Evolutionary conservation across 1,140 invertebrate species (phyloP), one percentile per base, ranked within the genome.

Genomic region (Hypothenemus hampei): DNA sequence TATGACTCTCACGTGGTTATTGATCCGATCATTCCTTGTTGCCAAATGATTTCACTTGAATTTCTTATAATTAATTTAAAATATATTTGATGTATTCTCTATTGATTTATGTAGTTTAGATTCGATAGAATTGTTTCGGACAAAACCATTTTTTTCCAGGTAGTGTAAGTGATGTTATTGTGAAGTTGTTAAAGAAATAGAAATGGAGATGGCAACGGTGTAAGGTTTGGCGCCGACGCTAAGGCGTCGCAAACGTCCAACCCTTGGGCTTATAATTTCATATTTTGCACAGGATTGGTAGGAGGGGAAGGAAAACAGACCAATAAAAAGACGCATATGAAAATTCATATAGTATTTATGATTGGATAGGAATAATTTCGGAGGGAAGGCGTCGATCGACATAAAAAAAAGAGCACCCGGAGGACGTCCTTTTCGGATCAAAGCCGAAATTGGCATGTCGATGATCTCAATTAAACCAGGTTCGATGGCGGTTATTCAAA

Each of bases 1-100:
- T 67, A 67, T 67, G 62, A 63, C 60, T 35, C 59, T 62, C 65
- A 65, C 65, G 65, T 65, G 65, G 60, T 48, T 64, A 69, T 69
- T 63, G 65, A 67, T 68, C 65, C 49, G n/a, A n/a, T n/a, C 58
- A 61, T 13, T 10, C 46, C 22, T 16, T 26, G 59, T 26, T 37
- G 56, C 40, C 57, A 37, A 11, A 23, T 39, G 10, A 13, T 13
- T 8, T 13, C 8, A 31, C 26, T 31, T n/a, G n/a, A n/a, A n/a
- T n/a, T n/a, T n/a, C n/a, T n/a, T n/a, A n/a, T n/a, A n/a, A n/a
- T n/a, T n/a, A n/a, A n/a, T n/a, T n/a, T n/a, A n/a, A n/a, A n/a
- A n/a, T n/a, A n/a, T n/a, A n/a, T n/a, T n/a, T n/a, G n/a, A n/a
- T n/a, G n/a, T n/a, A n/a, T n/a, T n/a, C n/a, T n/a, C n/a, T n/a